phyloP scores from a whole-genome alignment of 2,113 vertebrate genomes.

The Pleuronectes platessa region DNA sequence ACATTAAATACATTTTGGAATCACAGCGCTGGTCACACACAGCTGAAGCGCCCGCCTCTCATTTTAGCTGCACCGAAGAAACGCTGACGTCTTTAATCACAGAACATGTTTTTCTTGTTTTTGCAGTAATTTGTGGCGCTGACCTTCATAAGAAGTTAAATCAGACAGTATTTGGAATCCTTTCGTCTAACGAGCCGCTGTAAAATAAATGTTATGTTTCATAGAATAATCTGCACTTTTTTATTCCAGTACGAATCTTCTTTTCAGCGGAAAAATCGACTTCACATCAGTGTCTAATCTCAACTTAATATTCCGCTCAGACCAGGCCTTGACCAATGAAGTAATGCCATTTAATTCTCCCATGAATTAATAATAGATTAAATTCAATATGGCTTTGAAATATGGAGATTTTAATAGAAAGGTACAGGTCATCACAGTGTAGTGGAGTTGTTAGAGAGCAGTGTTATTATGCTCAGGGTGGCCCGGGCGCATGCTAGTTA shows the following conservation, averaged over 20 bases:
- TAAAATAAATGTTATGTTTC: slow-evolving; percentile 21
- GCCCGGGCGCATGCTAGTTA: slow-evolving; percentile 1
- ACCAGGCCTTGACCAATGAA: slow-evolving; percentile 44
- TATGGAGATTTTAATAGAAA: slow-evolving; percentile 60
- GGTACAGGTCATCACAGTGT: slow-evolving; percentile 45
- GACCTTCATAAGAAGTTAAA: too few relatives aligned
- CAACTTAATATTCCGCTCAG: slow-evolving; percentile 51
- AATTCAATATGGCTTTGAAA: slow-evolving; percentile 59
- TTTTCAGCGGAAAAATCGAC: not conserved
- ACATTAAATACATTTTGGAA: not conserved
- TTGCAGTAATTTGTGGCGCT: not conserved
- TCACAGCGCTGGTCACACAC: too few relatives aligned
- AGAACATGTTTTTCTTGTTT: not conserved
- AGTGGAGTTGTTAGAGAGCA: slow-evolving; percentile 15
- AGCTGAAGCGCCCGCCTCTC: not conserved
- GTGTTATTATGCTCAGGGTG: slow-evolving; percentile 36
- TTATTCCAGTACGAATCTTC: slow-evolving; percentile 8
- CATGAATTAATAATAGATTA: slow-evolving; percentile 54
- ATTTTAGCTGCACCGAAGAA: not conserved
- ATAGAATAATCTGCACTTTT: not conserved
- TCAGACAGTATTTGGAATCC: not conserved
- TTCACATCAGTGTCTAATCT: slow-evolving; percentile 58
- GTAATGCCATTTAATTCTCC: slow-evolving; percentile 56
- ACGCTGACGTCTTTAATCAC: not conserved
- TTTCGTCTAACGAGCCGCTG: not conserved